These are phyloP conservation scores for Copsychus sechellarum DNA, from an alignment of 2,113 vertebrate genomes.

Conservation along the genomic window DNA sequence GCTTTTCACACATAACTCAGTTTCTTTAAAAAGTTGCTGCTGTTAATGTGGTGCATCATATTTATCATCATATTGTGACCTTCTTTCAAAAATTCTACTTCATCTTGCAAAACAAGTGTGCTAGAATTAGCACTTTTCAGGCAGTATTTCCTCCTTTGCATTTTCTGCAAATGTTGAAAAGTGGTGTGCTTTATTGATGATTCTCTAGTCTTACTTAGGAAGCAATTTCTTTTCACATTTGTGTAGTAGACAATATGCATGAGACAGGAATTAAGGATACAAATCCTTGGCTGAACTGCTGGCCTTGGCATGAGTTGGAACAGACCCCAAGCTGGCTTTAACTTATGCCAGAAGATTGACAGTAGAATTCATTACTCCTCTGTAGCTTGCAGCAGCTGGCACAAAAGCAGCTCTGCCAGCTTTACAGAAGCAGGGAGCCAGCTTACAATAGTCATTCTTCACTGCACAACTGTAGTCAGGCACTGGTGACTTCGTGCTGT, in stretches of 20 bases:
- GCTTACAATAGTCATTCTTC: constrained; percentile 47
- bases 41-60: background rate
- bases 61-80: background rate
- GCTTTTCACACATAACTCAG: background rate
- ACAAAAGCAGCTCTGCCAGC: constrained; percentile 50
- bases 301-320: constrained; percentile 49
- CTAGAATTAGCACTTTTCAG: background rate
- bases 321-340: constrained; percentile 31
- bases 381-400: constrained; percentile 49
- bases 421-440: constrained; percentile 30
- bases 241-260: background rate
- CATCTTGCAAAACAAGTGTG: background rate
- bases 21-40: background rate
- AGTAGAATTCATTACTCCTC: constrained; percentile 52
- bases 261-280: constrained; percentile 36
- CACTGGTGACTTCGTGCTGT: background rate
- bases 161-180: constrained; percentile 4
- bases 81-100: background rate
- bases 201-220: background rate
- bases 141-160: background rate
- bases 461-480: constrained; percentile 29
- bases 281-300: constrained; percentile 36
- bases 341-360: constrained; percentile 51
- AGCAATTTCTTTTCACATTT: constrained; percentile 14
- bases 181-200: background rate